Evolutionary conservation across 2,113 vertebrate species (phyloP).

Genomic region (Tichodroma muraria): DNA sequence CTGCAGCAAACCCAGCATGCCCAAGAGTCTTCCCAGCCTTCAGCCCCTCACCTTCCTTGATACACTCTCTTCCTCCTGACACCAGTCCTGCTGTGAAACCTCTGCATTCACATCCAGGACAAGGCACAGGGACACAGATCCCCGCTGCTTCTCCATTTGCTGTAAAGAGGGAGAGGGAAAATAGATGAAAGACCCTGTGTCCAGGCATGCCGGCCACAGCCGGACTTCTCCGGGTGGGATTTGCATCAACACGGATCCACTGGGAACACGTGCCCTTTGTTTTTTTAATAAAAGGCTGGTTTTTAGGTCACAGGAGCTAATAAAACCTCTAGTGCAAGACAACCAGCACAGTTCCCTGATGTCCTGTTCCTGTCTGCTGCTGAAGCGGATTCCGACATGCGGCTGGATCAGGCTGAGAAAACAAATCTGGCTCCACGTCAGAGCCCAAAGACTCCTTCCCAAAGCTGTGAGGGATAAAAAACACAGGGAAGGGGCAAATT

Average conservation of each 20-base stretch:
- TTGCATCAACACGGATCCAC: accelerated
- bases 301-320: neutral
- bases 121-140: neutral
- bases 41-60: neutral
- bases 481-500: neutral
- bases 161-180: neutral
- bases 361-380: neutral
- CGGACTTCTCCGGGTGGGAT: accelerated
- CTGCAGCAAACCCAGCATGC: neutral
- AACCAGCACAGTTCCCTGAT: neutral
- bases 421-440: neutral
- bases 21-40: neutral
- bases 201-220: neutral
- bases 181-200: neutral
- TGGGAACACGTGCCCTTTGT: neutral
- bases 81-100: neutral
- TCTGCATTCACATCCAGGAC: neutral
- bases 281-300: no score
- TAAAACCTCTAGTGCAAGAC: neutral
- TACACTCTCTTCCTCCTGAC: neutral
- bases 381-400: neutral
- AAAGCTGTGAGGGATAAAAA: neutral
- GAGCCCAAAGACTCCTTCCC: neutral
- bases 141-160: neutral
- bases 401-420: neutral